Percentiles rank a stretch among this genome's conserved stretches.
Evolutionary conservation across 2,888 invertebrate species (phyloP).

Genomic region (Hirtodrosophila duncani): DNA sequence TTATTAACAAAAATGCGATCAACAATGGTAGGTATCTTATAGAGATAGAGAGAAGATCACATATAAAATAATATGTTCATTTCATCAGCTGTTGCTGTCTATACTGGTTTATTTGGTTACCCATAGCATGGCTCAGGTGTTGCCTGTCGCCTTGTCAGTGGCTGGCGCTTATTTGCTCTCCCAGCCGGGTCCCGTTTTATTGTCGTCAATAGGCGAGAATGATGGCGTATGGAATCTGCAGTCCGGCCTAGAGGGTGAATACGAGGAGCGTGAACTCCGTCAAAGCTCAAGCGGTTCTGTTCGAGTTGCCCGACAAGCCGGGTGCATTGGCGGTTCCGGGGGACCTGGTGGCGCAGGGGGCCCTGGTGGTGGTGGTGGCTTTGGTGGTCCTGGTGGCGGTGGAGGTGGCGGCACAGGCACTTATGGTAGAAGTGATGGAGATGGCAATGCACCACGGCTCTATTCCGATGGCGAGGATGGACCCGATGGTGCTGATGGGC

Average conservation of each 20-base stretch:
- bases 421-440: slow-evolving; percentile 10
- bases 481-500: too few species aligned
- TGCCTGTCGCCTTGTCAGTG: slow-evolving; percentile 32
- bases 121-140: slow-evolving; percentile 28
- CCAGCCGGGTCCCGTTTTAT: slow-evolving; percentile 22
- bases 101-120: slow-evolving; percentile 30
- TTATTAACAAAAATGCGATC: slow-evolving; percentile 30
- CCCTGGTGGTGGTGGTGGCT: too few species aligned
- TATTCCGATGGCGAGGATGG: too few species aligned
- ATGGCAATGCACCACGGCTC: too few species aligned
- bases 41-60: slow-evolving; percentile 5
- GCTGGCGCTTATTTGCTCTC: slow-evolving; percentile 44
- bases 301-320: too few species aligned
- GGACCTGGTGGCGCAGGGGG: too few species aligned
- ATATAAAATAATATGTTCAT: not conserved
- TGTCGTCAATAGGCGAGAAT: slow-evolving; percentile 22
- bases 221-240: slow-evolving; percentile 38
- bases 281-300: too few species aligned
- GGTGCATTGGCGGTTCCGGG: too few species aligned
- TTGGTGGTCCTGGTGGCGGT: too few species aligned
- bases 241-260: slow-evolving; percentile 37
- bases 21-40: slow-evolving; percentile 42
- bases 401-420: too few species aligned
- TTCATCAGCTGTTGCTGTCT: slow-evolving; percentile 34
- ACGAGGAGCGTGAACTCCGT: slow-evolving; percentile 10